Percentiles rank a stretch among this genome's conserved stretches.
phyloP scores from a whole-genome alignment of 1,140 invertebrate genomes.

The Scaptomyza pallida region DNA sequence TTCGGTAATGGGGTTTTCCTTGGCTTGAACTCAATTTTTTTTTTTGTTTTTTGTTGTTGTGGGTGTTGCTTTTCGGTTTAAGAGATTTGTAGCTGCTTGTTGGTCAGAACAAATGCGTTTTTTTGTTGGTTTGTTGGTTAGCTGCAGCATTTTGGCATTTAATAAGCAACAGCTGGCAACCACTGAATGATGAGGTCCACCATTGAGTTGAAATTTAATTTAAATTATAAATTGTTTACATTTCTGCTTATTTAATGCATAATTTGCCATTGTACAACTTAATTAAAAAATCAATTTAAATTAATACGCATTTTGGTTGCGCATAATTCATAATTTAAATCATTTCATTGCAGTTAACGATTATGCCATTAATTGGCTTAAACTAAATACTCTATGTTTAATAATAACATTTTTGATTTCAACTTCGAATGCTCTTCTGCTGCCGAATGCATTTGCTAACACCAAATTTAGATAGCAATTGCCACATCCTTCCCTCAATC shows the following conservation, averaged over 20 bases:
- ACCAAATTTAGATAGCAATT: neutral
- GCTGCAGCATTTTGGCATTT: slow-evolving; percentile 30
- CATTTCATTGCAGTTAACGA: too few species aligned
- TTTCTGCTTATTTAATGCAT: neutral
- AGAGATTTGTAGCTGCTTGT: slow-evolving; percentile 64
- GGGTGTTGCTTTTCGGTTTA: slow-evolving; percentile 58
- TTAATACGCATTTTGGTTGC: too few species aligned
- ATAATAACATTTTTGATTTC: too few species aligned
- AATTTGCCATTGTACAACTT: too few species aligned
- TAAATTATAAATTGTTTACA: slow-evolving; percentile 29
- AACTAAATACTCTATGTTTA: neutral
- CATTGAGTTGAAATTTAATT: slow-evolving; percentile 60
- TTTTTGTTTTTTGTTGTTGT: slow-evolving; percentile 28
- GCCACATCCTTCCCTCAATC: neutral
- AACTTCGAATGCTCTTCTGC: neutral
- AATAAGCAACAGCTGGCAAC: slow-evolving; percentile 45
- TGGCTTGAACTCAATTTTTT: slow-evolving; percentile 29
- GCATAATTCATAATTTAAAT: too few species aligned
- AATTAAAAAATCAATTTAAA: too few species aligned
- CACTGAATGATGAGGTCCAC: slow-evolving; percentile 51
- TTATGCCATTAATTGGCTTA: too few species aligned
- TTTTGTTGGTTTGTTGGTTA: slow-evolving; percentile 44
- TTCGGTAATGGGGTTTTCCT: slow-evolving; percentile 77
- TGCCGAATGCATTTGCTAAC: neutral
- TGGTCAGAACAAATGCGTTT: slow-evolving; percentile 60